Conservation (phyloP, 2,888 invertebrate genomes). For the Coremacera marginata region DNA sequence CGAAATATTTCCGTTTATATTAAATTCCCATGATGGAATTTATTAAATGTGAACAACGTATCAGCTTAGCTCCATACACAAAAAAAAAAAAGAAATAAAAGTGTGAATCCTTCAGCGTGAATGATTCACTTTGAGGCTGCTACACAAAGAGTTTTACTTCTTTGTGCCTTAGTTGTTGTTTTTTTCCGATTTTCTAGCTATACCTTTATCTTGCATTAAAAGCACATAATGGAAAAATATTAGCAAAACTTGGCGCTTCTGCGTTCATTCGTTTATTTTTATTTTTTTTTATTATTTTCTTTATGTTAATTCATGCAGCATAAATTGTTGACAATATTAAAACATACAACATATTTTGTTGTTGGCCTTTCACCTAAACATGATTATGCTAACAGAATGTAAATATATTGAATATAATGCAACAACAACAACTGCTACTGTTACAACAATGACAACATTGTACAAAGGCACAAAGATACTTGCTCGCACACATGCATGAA, state of each 20-base stretch:
- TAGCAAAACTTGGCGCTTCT: background rate
- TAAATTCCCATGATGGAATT: background rate
- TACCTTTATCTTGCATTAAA: background rate
- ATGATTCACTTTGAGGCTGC: constrained; percentile 6
- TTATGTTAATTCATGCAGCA: constrained; percentile 34
- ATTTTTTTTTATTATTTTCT: background rate
- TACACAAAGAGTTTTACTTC: background rate
- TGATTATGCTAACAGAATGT: constrained; percentile 5
- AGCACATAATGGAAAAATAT: background rate
- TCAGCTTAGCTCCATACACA: background rate
- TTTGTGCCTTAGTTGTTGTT: background rate
- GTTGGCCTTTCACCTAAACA: constrained; percentile 1
- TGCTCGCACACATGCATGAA: background rate
- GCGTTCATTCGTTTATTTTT: background rate
- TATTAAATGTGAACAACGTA: background rate
- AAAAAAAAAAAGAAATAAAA: background rate
- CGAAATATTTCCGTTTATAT: no score
- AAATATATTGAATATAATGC: constrained; percentile 17
- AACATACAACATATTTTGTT: constrained; percentile 3
- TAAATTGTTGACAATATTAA: constrained; percentile 40
- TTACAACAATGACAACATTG: background rate
- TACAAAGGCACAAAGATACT: background rate
- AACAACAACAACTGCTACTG: constrained; percentile 36
- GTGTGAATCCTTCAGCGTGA: background rate
- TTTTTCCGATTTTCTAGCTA: background rate